Conservation (phyloP, 2,113 vertebrate species). For the Zapornia atra region DNA sequence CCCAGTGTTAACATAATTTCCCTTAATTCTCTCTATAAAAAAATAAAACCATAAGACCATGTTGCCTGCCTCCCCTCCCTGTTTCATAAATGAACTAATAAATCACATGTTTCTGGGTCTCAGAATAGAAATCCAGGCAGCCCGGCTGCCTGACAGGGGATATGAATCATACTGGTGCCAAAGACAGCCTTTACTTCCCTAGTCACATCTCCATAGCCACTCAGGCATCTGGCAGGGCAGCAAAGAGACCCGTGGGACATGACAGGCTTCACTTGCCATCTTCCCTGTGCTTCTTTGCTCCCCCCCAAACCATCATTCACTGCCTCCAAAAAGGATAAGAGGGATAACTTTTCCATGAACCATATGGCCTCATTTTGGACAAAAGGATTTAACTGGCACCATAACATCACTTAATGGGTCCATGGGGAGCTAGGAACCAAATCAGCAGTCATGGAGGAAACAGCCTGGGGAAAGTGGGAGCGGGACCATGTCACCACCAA, state of each 20-base stretch:
- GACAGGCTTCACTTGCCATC: neutral
- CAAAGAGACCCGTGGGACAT: neutral
- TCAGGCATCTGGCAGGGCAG: constrained; percentile 15
- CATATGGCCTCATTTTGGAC: neutral
- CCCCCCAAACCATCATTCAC: neutral
- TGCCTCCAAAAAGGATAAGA: neutral
- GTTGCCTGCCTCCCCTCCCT: neutral
- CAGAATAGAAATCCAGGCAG: constrained; percentile 43
- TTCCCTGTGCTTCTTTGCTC: neutral
- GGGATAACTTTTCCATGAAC: neutral
- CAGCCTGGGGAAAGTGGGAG: neutral
- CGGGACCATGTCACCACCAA: fast-evolving
- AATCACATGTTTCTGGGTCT: constrained; percentile 30
- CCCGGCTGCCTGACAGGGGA: neutral
- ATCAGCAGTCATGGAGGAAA: neutral
- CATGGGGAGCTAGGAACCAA: neutral
- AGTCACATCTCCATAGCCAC: neutral
- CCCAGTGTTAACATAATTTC: neutral
- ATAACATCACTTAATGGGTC: neutral
- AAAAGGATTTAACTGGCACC: neutral
- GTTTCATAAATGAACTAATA: constrained; percentile 58
- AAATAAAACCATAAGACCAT: neutral
- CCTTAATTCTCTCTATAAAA: neutral
- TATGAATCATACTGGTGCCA: constrained; percentile 28
- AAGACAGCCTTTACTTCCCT: constrained; percentile 16